Percentiles rank a stretch among this genome's conserved stretches.
These are phyloP conservation scores for Corythornis madagascariensis DNA, from an alignment of 2,113 vertebrate genomes.

Conservation along the genomic window DNA sequence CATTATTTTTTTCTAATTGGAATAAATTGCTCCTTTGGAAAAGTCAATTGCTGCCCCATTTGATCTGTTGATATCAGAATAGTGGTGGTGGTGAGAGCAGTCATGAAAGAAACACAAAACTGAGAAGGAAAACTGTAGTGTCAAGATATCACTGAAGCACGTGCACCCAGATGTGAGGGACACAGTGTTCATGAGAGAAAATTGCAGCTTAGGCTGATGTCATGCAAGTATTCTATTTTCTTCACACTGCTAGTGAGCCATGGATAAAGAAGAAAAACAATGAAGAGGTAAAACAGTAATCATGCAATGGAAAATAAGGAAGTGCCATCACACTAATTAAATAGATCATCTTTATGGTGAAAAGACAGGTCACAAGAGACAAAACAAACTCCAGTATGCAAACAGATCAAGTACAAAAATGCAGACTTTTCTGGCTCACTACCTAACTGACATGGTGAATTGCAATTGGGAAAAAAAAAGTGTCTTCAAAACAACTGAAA, in stretches of 20 bases:
- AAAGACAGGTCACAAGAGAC: neutral
- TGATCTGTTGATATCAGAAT: neutral
- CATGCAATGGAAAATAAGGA: neutral
- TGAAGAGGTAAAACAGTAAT: neutral
- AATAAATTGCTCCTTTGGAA: neutral
- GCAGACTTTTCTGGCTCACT: neutral
- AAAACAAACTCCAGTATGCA: neutral
- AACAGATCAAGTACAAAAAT: neutral
- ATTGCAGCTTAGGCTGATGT: neutral
- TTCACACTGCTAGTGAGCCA: neutral
- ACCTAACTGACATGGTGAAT: neutral
- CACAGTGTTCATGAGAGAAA: neutral
- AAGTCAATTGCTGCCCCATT: neutral
- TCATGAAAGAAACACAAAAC: neutral
- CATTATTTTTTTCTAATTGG: constrained; percentile 1
- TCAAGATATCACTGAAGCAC: neutral
- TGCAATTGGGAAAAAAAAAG: neutral
- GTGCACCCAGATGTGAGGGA: neutral
- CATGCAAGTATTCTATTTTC: neutral
- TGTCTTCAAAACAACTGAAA: neutral
- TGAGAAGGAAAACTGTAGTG: neutral
- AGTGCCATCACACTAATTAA: neutral
- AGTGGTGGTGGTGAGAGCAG: neutral
- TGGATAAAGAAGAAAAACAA: neutral
- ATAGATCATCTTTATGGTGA: neutral